phyloP scores from a whole-genome alignment of 2,888 invertebrate genomes.

The Steinernema hermaphroditum region DNA sequence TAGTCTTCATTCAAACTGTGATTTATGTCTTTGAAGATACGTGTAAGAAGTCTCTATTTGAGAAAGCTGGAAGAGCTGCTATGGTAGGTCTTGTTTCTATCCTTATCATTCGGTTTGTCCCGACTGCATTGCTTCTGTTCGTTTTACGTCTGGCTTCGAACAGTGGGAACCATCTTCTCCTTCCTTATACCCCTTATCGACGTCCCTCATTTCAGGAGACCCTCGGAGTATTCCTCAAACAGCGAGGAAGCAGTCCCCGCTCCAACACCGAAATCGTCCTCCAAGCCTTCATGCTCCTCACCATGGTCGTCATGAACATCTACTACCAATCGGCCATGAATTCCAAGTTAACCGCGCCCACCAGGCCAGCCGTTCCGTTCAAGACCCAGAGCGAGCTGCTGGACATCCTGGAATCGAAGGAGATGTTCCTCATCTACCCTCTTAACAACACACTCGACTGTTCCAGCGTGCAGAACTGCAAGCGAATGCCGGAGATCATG shows the following conservation, averaged over 20 bases:
- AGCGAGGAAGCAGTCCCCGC: constrained; percentile 44
- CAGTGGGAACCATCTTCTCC: too few relatives aligned
- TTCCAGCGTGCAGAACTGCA: constrained; percentile 43
- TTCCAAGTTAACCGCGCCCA: constrained; percentile 50
- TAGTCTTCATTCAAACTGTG: constrained; percentile 41
- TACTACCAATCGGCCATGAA: constrained; percentile 54
- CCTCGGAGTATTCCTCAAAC: constrained; percentile 48
- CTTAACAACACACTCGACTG: constrained; percentile 45
- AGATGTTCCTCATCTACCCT: constrained; percentile 48
- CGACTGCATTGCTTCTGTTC: too few relatives aligned
- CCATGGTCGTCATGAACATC: constrained; percentile 45
- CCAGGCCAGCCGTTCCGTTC: constrained; percentile 46
- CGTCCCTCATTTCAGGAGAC: constrained; percentile 49
- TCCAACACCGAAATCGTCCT: constrained; percentile 44
- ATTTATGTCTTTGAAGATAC: constrained; percentile 44
- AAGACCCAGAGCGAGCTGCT: constrained; percentile 47
- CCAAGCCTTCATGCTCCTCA: constrained; percentile 43
- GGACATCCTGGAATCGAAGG: constrained; percentile 41
- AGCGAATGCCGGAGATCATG: constrained; percentile 40
- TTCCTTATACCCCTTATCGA: too few relatives aligned
- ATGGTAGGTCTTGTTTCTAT: too few relatives aligned
- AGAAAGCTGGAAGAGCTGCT: constrained; percentile 43
- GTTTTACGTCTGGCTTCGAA: too few relatives aligned
- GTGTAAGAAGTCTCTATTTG: constrained; percentile 41
- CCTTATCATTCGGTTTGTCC: too few relatives aligned